Percentiles rank a stretch among this genome's conserved stretches.
Conservation (phyloP, 2,888 invertebrate genomes). For the Hecatera dysodea region DNA sequence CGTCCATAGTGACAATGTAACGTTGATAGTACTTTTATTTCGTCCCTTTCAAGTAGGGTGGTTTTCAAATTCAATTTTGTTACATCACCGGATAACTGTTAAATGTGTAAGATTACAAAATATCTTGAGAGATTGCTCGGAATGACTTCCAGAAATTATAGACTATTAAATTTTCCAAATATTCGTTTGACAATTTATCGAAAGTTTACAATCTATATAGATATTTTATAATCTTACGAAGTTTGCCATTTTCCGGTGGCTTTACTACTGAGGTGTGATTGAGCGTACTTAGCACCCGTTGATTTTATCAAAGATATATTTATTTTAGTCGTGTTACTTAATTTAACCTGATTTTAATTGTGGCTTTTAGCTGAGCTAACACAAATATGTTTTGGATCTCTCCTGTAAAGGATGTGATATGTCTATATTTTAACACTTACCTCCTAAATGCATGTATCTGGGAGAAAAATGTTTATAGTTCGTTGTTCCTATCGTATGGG, state of each 20-base stretch:
- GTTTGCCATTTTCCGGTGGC: too few species aligned
- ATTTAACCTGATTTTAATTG: slow-evolving; percentile 37
- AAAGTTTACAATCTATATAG: too few species aligned
- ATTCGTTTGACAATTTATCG: too few species aligned
- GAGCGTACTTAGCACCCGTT: slow-evolving; percentile 4
- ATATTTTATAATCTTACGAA: too few species aligned
- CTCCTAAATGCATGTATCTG: slow-evolving; percentile 1
- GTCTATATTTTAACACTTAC: slow-evolving; percentile 32
- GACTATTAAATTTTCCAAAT: too few species aligned
- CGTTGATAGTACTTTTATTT: slow-evolving; percentile 12
- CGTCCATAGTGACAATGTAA: neutral
- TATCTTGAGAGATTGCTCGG: too few species aligned
- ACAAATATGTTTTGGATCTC: slow-evolving; percentile 38
- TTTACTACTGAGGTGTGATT: slow-evolving; percentile 3
- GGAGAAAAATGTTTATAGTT: slow-evolving; percentile 3
- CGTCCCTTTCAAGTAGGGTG: neutral
- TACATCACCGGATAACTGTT: too few species aligned
- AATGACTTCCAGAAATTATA: too few species aligned
- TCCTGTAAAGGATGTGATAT: slow-evolving; percentile 52
- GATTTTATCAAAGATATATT: slow-evolving; percentile 20
- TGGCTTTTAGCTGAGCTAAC: slow-evolving; percentile 28
- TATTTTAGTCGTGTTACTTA: slow-evolving; percentile 35
- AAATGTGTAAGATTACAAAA: too few species aligned
- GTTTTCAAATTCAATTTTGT: neutral
- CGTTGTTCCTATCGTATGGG: slow-evolving; percentile 24